Percentiles rank a stretch among this genome's conserved stretches.
Conservation (phyloP, 2,113 vertebrate genomes). For the Neodon shergylaensis region DNA sequence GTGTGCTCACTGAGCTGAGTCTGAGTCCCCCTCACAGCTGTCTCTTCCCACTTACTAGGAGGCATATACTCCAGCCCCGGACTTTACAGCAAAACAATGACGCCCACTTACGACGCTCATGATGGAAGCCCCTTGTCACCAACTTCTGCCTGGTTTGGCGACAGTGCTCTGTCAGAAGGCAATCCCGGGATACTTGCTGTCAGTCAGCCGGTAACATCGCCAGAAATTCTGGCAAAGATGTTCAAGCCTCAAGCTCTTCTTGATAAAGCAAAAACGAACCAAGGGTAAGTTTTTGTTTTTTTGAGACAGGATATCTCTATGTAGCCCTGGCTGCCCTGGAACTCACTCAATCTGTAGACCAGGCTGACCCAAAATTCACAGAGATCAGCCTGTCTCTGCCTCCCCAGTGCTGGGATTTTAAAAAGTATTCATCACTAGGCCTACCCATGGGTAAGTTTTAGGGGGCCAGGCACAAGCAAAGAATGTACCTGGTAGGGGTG, state of each 20-base stretch:
- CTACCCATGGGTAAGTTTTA: slow-evolving; percentile 91
- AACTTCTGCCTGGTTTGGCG: slow-evolving; percentile 98
- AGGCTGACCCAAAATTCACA: neutral
- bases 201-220: slow-evolving; percentile 96
- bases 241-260: slow-evolving; percentile 98
- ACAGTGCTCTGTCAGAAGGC: slow-evolving; percentile 97
- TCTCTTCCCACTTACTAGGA: slow-evolving; percentile 87
- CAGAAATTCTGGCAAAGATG: slow-evolving; percentile 96
- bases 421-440: neutral
- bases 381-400: neutral
- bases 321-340: neutral
- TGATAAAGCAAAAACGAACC: slow-evolving; percentile 99
- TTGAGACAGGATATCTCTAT: neutral
- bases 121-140: slow-evolving; percentile 98
- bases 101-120: slow-evolving; percentile 97
- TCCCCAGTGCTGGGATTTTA: neutral
- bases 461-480: neutral
- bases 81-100: slow-evolving; percentile 99
- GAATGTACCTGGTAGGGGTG: neutral
- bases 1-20: neutral
- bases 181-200: slow-evolving; percentile 98
- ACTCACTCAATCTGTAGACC: neutral
- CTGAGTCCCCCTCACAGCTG: neutral
- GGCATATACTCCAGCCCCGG: slow-evolving; percentile 99
- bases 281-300: slow-evolving; percentile 91